Conservation (phyloP, 2,113 vertebrate species). For the Phoenicopterus ruber region DNA sequence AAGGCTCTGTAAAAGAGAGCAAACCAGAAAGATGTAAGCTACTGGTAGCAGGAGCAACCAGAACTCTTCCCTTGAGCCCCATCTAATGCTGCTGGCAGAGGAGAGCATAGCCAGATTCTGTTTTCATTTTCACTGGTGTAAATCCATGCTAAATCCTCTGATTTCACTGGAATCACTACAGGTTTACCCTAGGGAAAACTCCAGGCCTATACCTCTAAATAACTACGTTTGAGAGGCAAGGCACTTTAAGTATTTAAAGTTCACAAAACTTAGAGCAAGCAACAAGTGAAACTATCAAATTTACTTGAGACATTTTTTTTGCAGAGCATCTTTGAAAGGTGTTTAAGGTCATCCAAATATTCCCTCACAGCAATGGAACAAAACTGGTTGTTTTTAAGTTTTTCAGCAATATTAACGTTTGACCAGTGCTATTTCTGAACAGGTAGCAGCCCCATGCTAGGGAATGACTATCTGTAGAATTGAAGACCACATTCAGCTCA, state of each 20-base stretch:
- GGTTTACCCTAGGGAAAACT: neutral
- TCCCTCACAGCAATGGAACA: neutral
- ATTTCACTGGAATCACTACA: neutral
- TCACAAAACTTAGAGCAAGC: neutral
- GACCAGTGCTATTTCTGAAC: neutral
- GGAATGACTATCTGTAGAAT: neutral
- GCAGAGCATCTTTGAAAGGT: neutral
- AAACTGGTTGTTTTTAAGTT: neutral
- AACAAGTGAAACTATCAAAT: neutral
- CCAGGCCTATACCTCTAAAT: neutral
- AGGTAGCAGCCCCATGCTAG: neutral
- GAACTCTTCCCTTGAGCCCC: neutral
- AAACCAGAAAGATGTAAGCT: neutral
- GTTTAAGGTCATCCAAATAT: neutral
- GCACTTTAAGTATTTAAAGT: neutral
- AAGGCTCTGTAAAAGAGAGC: neutral
- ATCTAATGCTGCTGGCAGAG: neutral
- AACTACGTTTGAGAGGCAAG: neutral
- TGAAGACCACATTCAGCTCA: neutral
- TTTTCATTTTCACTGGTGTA: neutral
- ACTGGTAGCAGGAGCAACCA: neutral
- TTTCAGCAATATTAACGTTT: neutral
- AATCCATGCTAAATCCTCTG: neutral
- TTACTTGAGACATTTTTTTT: neutral
- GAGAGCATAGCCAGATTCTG: neutral